phyloP scores from a whole-genome alignment of 2,113 vertebrate genomes.

The Xenopus tropicalis region DNA sequence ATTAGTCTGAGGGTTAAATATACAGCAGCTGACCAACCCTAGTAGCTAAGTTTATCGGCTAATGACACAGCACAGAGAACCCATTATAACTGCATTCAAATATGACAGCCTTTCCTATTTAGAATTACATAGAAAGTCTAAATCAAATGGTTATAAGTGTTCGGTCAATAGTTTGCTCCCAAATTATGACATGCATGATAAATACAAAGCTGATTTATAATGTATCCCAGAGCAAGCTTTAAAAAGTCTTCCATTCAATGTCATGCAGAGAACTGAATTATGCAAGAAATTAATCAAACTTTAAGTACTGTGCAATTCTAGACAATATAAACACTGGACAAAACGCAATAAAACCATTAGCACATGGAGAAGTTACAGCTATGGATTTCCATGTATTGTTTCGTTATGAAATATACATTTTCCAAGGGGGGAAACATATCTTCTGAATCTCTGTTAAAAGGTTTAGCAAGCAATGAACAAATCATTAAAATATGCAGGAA shows the following conservation, averaged over 20 bases:
- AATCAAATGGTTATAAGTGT: background rate
- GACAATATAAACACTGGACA: conserved; percentile 73
- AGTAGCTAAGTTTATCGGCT: too few relatives aligned
- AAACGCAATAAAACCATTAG: conserved; percentile 64
- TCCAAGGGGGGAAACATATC: conserved; percentile 65
- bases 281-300: conserved; percentile 76
- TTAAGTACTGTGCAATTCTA: conserved; percentile 75
- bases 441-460: conserved; percentile 65
- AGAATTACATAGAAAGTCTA: background rate
- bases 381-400: conserved; percentile 62
- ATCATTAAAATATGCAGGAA: conserved; percentile 65
- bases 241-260: conserved; percentile 5
- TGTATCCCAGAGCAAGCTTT: background rate
- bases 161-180: background rate
- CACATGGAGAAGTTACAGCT: conserved; percentile 65
- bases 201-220: conserved; percentile 12
- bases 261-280: conserved; percentile 62
- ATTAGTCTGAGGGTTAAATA: too few relatives aligned
- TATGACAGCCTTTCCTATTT: background rate
- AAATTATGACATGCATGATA: background rate
- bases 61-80: too few relatives aligned
- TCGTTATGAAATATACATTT: conserved; percentile 72
- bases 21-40: too few relatives aligned
- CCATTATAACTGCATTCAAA: too few relatives aligned
- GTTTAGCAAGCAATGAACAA: conserved; percentile 60